Conservation (phyloP, 2,888 invertebrate genomes). For the Synanthedon andrenaeformis region DNA sequence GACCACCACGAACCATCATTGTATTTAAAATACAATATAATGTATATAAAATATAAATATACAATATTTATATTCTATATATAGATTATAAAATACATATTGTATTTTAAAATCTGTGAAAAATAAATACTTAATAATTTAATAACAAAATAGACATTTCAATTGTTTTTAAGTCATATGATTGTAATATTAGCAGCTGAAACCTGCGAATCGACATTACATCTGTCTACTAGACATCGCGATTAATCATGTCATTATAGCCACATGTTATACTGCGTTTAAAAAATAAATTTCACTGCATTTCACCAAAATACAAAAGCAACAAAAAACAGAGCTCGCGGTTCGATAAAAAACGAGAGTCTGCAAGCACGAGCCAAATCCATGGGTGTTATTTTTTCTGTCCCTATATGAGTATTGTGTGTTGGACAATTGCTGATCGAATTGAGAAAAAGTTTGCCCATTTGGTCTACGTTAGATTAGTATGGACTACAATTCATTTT, state of each 20-base stretch:
- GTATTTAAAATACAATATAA: too few relatives aligned
- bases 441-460: slow-evolving; percentile 48
- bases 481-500: slow-evolving; percentile 20
- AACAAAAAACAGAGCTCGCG: slow-evolving; percentile 34
- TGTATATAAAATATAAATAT: too few relatives aligned
- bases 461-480: slow-evolving; percentile 10
- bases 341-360: slow-evolving; percentile 56
- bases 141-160: too few relatives aligned
- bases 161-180: too few relatives aligned
- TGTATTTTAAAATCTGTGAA: too few relatives aligned
- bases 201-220: slow-evolving; percentile 7
- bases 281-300: slow-evolving; percentile 47
- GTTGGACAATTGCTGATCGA: slow-evolving; percentile 58
- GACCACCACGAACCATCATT: too few relatives aligned
- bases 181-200: neutral
- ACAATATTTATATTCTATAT: too few relatives aligned
- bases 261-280: slow-evolving; percentile 35
- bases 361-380: slow-evolving; percentile 46
- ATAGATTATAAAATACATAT: too few relatives aligned
- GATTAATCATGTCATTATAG: slow-evolving; percentile 30
- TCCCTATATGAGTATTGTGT: slow-evolving; percentile 28
- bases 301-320: slow-evolving; percentile 37
- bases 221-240: slow-evolving; percentile 27
- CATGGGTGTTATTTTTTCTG: slow-evolving; percentile 24
- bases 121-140: too few relatives aligned